phyloP scores from a whole-genome alignment of 2,113 vertebrate genomes.

The Heliornis fulica region DNA sequence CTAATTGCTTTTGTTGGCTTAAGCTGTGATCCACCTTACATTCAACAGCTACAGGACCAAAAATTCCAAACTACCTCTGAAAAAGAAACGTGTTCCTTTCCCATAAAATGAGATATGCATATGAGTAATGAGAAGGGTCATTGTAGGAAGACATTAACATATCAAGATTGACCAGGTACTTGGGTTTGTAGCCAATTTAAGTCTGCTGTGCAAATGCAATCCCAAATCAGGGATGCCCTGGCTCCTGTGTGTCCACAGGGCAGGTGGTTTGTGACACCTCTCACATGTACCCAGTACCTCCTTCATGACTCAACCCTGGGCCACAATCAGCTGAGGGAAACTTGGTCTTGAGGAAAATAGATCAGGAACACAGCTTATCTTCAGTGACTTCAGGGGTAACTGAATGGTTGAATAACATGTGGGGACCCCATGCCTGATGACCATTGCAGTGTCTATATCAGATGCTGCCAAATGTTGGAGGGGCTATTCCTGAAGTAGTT shows the following conservation, averaged over 20 bases:
- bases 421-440: not conserved
- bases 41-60: not conserved
- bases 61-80: not conserved
- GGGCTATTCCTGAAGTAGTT: not conserved
- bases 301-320: not conserved
- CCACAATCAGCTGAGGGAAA: not conserved
- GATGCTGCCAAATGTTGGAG: not conserved
- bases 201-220: rapidly evolving
- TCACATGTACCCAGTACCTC: not conserved
- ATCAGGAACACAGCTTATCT: not conserved
- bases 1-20: not conserved
- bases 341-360: not conserved
- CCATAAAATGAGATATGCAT: not conserved
- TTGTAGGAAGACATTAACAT: not conserved
- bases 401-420: not conserved
- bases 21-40: not conserved
- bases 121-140: not conserved
- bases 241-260: rapidly evolving
- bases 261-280: not conserved
- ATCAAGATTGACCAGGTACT: not conserved
- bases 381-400: not conserved
- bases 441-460: not conserved
- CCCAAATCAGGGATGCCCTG: not conserved
- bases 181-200: not conserved
- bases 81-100: not conserved